Percentiles rank a stretch among this genome's conserved stretches.
Evolutionary conservation across 2,113 vertebrate genomes (phyloP).

Genomic region (Eublepharis macularius): DNA sequence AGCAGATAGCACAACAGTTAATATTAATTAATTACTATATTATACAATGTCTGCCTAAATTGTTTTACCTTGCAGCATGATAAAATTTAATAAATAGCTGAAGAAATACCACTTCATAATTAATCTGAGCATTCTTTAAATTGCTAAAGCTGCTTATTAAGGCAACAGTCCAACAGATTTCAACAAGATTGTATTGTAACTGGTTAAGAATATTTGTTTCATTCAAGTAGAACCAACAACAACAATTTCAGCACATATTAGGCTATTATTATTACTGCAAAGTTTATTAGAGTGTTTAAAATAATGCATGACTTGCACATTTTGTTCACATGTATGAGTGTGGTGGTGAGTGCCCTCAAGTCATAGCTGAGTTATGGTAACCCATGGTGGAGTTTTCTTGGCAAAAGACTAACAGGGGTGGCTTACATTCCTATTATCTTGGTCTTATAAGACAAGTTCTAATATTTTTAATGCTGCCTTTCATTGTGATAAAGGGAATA

Average conservation of each 20-base stretch:
- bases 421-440: slow-evolving; percentile 17
- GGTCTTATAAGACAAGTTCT: not conserved
- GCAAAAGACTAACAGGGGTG: no score
- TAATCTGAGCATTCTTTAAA: not conserved
- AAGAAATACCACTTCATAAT: not conserved
- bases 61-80: not conserved
- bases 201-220: slow-evolving; percentile 8
- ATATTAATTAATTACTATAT: not conserved
- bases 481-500: not conserved
- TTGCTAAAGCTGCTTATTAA: not conserved
- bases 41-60: not conserved
- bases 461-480: not conserved
- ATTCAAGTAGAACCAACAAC: not conserved
- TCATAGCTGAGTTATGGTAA: no score
- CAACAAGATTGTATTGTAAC: not conserved
- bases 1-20: not conserved
- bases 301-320: not conserved
- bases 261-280: slow-evolving; percentile 13
- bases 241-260: not conserved
- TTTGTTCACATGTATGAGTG: slow-evolving; percentile 22
- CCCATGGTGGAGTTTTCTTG: no score
- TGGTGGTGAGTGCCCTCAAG: no score
- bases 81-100: not conserved
- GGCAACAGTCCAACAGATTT: not conserved
- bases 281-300: slow-evolving; percentile 25